A percentile compares a stretch with the other conserved stretches of the same genome.
phyloP scores from a whole-genome alignment of 2,113 vertebrate genomes.

The Cebidichthys violaceus region DNA sequence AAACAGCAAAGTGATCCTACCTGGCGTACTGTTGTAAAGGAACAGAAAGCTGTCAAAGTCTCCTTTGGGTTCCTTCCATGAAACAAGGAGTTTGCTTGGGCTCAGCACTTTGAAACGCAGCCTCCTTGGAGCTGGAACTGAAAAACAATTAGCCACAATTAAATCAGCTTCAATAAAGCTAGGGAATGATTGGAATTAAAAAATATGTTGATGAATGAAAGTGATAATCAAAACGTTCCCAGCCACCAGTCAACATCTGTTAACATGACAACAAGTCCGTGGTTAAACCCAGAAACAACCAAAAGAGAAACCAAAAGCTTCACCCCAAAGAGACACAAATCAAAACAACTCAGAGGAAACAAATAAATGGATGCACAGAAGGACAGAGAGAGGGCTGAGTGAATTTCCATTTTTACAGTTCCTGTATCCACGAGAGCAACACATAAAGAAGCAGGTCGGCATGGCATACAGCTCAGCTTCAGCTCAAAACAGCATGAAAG shows the following conservation, averaged over 20 bases:
- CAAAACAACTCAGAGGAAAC: not conserved
- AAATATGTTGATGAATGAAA: slow-evolving; percentile 15
- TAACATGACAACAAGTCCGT: slow-evolving; percentile 16
- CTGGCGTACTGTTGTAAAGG: slow-evolving; percentile 80
- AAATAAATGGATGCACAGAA: slow-evolving; percentile 10
- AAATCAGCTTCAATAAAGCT: slow-evolving; percentile 19
- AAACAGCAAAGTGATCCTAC: slow-evolving; percentile 56
- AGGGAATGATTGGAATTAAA: not conserved
- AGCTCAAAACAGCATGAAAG: slow-evolving; percentile 22
- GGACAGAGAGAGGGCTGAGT: not conserved
- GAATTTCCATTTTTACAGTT: slow-evolving; percentile 31
- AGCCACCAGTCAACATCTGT: slow-evolving; percentile 21
- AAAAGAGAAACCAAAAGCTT: not conserved
- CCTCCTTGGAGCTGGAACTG: slow-evolving; percentile 81
- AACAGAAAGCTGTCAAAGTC: slow-evolving; percentile 84
- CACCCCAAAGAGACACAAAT: not conserved
- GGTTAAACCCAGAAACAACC: slow-evolving; percentile 2
- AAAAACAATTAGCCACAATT: slow-evolving; percentile 60
- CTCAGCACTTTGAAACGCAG: slow-evolving; percentile 83
- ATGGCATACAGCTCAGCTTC: slow-evolving; percentile 16
- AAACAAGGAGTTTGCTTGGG: slow-evolving; percentile 76
- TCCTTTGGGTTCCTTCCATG: slow-evolving; percentile 85
- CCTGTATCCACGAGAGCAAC: slow-evolving; percentile 9
- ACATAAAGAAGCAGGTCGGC: slow-evolving; percentile 29
- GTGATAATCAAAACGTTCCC: slow-evolving; percentile 1